Base-by-base conservation (phyloP, 2,797 vertebrate genomes). In the Pogoniulus pusillus region DNA sequence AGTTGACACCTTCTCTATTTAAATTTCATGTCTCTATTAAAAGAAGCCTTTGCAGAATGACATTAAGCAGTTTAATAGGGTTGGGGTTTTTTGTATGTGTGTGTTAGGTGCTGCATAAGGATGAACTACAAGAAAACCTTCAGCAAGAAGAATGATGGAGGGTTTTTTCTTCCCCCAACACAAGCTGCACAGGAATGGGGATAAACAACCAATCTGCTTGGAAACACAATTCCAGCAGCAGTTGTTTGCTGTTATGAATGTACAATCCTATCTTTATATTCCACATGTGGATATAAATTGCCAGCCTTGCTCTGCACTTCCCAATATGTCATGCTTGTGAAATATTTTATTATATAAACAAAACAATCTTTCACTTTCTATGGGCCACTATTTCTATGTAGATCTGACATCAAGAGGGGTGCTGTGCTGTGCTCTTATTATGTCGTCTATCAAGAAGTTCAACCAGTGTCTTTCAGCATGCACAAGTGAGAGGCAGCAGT, bases 281-380 rank as follows among this genome's bases (percentile, higher is more conserved):
- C 90, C 93, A 93, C 63, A 62, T 55, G 87, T 62, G 82, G 74
- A 58, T 82, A 96, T 92, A 96, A 96, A 97, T 95, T 92, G 60
- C 72, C 91, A 93, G 87, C 66, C 83, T 85, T 85, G 60, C 59
- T 85, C 37, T 89, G 37, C 53, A 82, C 57, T 94, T 94, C 91
- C 74, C 76, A 90, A 72, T 93, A 91, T 85, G 84, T 82, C 92
- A 90, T 73, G 88, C 59, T 71, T 81, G 41, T 90, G 93, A 96
- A 96, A 95, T 91, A 96, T 83, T 96, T 96, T 94, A 96, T 92
- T 95, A 87, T 77, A 90, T 81, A 94, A 96, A 95, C 81, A 90
- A 95, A 94, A 76, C 62, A 30, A 90, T 90, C 87, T 91, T 94
- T 96, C 75, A 92, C 66, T 90, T 87, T 72, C 62, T 90, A 93